These are phyloP conservation scores for Alca torda DNA, from an alignment of 2,797 vertebrate genomes.

Conservation along the genomic window DNA sequence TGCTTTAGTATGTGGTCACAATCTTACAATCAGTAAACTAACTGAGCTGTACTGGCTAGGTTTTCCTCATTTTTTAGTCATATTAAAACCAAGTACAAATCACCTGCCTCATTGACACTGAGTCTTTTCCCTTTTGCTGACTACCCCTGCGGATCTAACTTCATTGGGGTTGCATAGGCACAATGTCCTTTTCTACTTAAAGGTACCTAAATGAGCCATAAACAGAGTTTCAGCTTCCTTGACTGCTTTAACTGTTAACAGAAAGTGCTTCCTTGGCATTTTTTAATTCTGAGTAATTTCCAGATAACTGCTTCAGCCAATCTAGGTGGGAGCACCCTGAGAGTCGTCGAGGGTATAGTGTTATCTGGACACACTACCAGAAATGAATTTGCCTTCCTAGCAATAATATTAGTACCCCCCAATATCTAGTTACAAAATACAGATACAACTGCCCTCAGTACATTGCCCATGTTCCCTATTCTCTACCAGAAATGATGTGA, in stretches of 20 bases:
- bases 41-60: not conserved
- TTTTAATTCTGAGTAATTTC: not conserved
- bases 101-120: not conserved
- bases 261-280: not conserved
- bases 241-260: not conserved
- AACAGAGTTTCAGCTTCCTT: not conserved
- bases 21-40: not conserved
- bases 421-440: not conserved
- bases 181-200: not conserved
- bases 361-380: not conserved
- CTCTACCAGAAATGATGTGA: not conserved
- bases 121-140: not conserved
- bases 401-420: not conserved
- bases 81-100: not conserved
- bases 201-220: not conserved
- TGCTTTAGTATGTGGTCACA: not conserved
- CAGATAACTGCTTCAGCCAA: not conserved
- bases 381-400: not conserved
- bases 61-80: not conserved
- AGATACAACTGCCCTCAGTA: not conserved
- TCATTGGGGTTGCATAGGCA: not conserved
- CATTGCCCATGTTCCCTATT: fast-evolving
- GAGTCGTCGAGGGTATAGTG: fast-evolving
- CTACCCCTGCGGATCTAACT: not conserved
- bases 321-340: not conserved